Evolutionary conservation across 2,888 invertebrate genomes (phyloP), one percentile per base, ranked within the genome.

Genomic region (Dolichopus griseipennis): DNA sequence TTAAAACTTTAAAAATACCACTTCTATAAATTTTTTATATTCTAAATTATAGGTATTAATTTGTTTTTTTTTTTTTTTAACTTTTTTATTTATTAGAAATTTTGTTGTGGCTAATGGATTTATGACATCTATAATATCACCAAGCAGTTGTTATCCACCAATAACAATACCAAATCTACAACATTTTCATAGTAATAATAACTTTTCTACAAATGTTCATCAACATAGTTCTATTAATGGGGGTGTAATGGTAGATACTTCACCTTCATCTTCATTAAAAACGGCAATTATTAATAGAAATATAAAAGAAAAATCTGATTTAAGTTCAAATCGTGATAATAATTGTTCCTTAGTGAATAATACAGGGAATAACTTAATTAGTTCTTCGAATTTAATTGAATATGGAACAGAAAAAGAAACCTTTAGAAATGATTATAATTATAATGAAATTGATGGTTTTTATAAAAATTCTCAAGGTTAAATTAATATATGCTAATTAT

Each of bases 41-140:
- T 7, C 37, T 12, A 37, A 37, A 10, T 10, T 10, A 37, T 37
- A 10, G 37, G 37, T 10, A 12, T 37, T 37, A 37, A 5, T 10
- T 37, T 10, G 37, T 37, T 37, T 37, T 7, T 37, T 37, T 37
- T 37, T 10, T 37, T 37, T 10, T 37, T 37, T 43, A 43, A 7
- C 64, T 69, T 66, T 67, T 69, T 65, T 71, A 37, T 37, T 43
- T 65, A 63, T 65, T 79, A 86, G 86, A 74, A 85, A 86, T 76
- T 80, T 87, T 74, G 87, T 87, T 68, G 87, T 86, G 70, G 86
- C 86, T 66, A 85, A 86, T 66, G 86, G 86, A 68, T 81, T 86
- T 76, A 86, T 87, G 77, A 81, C 78, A 76, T 79, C 80, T 73
- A 79, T 81, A 74, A 79, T 78, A 78, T 75, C 78, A 74, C 80